Percentiles rank a stretch among this genome's conserved stretches.
Evolutionary conservation across 2,888 invertebrate species (phyloP).

Genomic region (Xanthostigma xanthostigma): DNA sequence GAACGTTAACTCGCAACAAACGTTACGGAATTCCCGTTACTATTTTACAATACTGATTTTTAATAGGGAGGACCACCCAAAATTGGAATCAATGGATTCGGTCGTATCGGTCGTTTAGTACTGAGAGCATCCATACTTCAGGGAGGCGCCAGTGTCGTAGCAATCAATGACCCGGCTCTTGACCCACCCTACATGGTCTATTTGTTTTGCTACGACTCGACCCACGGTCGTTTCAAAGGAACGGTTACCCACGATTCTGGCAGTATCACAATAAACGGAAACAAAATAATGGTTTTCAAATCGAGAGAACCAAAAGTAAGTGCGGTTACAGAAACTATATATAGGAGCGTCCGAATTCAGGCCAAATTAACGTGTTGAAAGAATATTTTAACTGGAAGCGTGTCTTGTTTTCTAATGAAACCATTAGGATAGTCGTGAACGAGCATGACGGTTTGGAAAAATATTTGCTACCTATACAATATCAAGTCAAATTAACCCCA

Average conservation of each 20-base stretch:
- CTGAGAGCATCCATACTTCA: constrained; percentile 38
- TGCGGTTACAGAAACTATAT: too few relatives aligned
- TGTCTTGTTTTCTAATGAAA: too few relatives aligned
- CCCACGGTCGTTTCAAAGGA: constrained; percentile 36
- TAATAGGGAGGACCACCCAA: constrained; percentile 17
- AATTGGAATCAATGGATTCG: constrained; percentile 47
- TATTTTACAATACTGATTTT: too few relatives aligned
- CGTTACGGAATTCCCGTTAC: too few relatives aligned
- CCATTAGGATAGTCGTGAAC: too few relatives aligned
- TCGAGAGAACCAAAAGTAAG: constrained; percentile 24
- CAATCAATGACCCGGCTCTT: constrained; percentile 50
- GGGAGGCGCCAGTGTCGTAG: constrained; percentile 34
- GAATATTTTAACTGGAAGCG: too few relatives aligned
- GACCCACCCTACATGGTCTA: constrained; percentile 48
- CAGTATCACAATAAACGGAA: constrained; percentile 7
- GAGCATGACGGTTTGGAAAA: too few relatives aligned
- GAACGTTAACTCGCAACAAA: too few relatives aligned
- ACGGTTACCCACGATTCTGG: constrained; percentile 1
- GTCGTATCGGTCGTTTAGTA: constrained; percentile 52
- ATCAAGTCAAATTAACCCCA: too few relatives aligned
- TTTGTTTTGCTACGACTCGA: constrained; percentile 50
- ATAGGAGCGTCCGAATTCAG: too few relatives aligned
- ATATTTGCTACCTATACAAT: too few relatives aligned
- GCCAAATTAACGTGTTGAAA: too few relatives aligned
- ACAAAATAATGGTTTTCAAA: constrained; percentile 17